Percentiles rank a stretch among this genome's conserved stretches.
Conservation (phyloP, 2,113 vertebrate genomes). For the Rhodinocichla rosea region DNA sequence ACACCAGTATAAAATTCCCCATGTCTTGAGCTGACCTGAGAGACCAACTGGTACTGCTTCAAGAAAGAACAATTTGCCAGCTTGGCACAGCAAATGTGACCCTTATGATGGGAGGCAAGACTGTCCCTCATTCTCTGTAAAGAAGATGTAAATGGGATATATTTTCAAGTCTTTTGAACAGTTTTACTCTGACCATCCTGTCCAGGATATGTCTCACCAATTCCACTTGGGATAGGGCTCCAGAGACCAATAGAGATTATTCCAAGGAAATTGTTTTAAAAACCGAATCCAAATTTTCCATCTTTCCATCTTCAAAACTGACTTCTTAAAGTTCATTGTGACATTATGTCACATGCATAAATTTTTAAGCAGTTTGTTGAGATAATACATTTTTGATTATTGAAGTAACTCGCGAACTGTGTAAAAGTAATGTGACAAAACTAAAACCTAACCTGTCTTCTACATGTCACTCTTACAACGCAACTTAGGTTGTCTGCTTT, state of each 20-base stretch:
- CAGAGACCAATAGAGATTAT: not conserved
- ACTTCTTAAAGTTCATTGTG: not conserved
- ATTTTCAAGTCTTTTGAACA: not conserved
- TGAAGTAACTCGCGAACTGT: fast-evolving
- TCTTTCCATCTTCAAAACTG: not conserved
- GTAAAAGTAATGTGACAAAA: not conserved
- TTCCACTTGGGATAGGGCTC: not conserved
- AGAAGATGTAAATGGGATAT: not conserved
- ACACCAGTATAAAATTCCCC: not conserved
- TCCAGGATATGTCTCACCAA: not conserved
- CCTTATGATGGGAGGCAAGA: not conserved
- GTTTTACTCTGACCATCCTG: not conserved
- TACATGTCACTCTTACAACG: not conserved
- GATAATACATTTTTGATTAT: not conserved
- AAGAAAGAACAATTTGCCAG: not conserved
- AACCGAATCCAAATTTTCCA: not conserved
- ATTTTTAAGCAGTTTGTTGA: not conserved
- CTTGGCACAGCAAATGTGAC: not conserved
- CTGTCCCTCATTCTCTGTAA: not conserved
- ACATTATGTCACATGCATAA: not conserved
- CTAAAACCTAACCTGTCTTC: not conserved
- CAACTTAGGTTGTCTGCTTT: not conserved
- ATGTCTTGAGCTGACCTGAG: not conserved
- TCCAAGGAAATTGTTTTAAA: not conserved
- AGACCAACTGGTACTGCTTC: not conserved